These are phyloP conservation scores for Dolichotis patagonum DNA, from an alignment of 2,113 vertebrate species.

Conservation along the genomic window DNA sequence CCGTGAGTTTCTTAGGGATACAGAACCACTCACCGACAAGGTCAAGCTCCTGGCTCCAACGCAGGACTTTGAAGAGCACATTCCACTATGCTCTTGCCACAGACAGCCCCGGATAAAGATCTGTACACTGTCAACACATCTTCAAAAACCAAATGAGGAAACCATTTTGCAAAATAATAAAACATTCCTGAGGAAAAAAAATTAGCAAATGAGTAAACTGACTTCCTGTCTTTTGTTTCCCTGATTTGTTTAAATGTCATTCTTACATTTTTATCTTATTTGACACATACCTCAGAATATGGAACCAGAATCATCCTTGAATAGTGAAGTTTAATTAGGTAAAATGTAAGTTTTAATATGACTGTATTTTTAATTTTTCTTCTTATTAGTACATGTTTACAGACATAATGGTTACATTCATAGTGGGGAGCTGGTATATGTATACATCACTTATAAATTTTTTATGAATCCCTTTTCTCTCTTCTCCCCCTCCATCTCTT, in stretches of 20 bases:
- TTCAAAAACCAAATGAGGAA: neutral
- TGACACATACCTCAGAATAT: neutral
- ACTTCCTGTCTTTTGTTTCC: neutral
- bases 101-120: neutral
- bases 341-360: neutral
- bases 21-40: fast-evolving
- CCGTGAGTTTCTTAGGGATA: fast-evolving
- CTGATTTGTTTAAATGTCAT: neutral
- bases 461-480: neutral
- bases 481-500: neutral
- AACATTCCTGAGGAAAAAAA: neutral
- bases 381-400: neutral
- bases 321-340: neutral
- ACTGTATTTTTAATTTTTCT: neutral
- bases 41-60: no score
- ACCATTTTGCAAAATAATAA: neutral
- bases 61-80: fast-evolving
- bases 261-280: neutral
- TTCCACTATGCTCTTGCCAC: fast-evolving
- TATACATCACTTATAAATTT: no score
- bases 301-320: neutral
- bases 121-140: neutral
- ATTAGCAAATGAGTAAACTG: neutral
- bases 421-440: neutral
- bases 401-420: neutral